These are phyloP conservation scores for Sinodicranocentrus sp. DNA, from an alignment of 2,888 invertebrate species.

Conservation along the genomic window DNA sequence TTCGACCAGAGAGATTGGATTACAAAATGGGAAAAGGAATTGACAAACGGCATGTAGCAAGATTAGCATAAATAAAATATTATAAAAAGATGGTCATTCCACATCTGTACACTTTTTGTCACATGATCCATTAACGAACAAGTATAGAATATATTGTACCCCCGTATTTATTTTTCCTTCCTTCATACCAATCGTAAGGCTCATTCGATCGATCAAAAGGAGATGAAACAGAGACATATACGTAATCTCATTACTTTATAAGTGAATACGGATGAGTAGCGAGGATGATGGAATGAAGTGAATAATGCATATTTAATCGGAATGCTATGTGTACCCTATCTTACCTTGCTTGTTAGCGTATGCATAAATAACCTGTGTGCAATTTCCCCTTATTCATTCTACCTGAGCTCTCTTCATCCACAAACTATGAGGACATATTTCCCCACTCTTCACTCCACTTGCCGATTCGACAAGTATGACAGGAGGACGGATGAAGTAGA, in stretches of 20 bases:
- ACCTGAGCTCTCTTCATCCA: neutral
- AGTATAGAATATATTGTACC: too few relatives aligned
- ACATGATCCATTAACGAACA: too few relatives aligned
- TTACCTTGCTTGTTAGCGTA: neutral
- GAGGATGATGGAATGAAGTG: neutral
- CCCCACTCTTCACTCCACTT: neutral
- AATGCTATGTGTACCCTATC: neutral
- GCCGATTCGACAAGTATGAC: neutral
- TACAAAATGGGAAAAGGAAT: too few relatives aligned
- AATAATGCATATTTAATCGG: slow-evolving; percentile 17
- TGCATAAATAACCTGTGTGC: slow-evolving; percentile 26
- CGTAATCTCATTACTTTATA: slow-evolving; percentile 5
- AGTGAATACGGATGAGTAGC: neutral
- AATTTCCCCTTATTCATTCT: neutral
- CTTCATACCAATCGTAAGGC: too few relatives aligned
- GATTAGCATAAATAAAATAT: too few relatives aligned
- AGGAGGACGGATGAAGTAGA: neutral
- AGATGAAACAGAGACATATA: too few relatives aligned
- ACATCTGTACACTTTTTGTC: too few relatives aligned
- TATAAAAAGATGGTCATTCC: too few relatives aligned
- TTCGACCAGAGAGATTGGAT: too few relatives aligned
- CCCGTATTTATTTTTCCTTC: too few relatives aligned
- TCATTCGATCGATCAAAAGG: too few relatives aligned
- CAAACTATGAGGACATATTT: neutral
- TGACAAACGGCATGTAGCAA: too few relatives aligned